Conservation (phyloP, 2,888 invertebrate genomes). For the Unio pictorum region DNA sequence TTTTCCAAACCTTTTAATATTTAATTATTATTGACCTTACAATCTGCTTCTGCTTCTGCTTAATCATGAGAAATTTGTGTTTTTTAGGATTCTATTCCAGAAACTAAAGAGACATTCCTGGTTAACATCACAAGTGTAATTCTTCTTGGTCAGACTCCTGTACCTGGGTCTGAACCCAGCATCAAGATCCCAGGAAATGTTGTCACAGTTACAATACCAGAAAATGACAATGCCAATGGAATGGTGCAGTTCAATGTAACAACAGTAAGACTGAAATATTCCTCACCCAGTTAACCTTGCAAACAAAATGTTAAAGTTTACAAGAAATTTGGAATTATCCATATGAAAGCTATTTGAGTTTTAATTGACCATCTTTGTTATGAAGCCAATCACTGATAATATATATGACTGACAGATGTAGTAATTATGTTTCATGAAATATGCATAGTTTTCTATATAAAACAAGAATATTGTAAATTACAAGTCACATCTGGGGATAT, state of each 20-base stretch:
- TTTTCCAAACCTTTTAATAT: too few species aligned
- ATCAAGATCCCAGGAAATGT: conserved; percentile 58
- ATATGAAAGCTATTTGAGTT: too few species aligned
- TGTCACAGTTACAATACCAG: conserved; percentile 56
- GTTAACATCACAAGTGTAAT: conserved; percentile 66
- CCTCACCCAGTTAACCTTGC: neutral
- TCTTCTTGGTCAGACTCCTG: conserved; percentile 38
- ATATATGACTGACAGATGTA: too few species aligned
- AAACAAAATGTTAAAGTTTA: neutral
- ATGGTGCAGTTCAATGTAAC: conserved; percentile 64
- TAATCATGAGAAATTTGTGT: neutral
- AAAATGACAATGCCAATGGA: conserved; percentile 69
- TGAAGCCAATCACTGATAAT: too few species aligned
- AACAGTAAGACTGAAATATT: conserved; percentile 48
- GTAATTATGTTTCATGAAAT: too few species aligned
- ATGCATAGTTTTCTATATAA: too few species aligned
- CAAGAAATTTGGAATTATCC: too few species aligned
- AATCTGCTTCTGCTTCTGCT: neutral
- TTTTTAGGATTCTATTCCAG: conserved; percentile 65
- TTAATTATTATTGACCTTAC: neutral
- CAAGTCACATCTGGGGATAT: too few species aligned
- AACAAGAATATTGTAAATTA: too few species aligned
- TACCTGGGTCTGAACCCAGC: conserved; percentile 57
- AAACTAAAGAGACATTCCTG: conserved; percentile 63
- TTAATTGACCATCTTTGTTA: too few species aligned